Percentiles rank a stretch among this genome's conserved stretches.
Evolutionary conservation across 2,888 invertebrate species (phyloP).

Genomic region (Hyles lineata): DNA sequence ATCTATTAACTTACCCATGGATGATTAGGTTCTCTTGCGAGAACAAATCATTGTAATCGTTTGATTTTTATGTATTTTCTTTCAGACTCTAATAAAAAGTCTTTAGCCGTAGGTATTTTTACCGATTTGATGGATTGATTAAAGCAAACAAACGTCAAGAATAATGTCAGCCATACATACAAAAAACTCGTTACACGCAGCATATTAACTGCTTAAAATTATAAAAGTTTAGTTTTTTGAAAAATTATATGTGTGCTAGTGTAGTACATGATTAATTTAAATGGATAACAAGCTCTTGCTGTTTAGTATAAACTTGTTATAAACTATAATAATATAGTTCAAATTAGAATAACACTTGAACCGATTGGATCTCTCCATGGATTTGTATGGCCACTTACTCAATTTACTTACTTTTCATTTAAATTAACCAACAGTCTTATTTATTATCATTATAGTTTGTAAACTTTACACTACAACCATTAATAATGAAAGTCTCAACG

Average conservation of each 20-base stretch:
- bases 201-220: neutral
- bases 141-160: constrained; percentile 61
- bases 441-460: no score
- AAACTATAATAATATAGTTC: no score
- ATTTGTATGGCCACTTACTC: no score
- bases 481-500: no score
- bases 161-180: constrained; percentile 53
- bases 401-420: no score
- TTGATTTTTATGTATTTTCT: constrained; percentile 5
- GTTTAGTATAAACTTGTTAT: no score
- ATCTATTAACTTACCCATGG: constrained; percentile 72
- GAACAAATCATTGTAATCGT: constrained; percentile 74
- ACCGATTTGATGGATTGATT: constrained; percentile 46
- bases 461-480: no score
- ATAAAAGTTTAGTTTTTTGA: neutral
- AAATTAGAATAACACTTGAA: no score
- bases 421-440: no score
- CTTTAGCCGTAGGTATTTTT: constrained; percentile 48
- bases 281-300: no score
- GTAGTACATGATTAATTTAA: no score
- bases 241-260: neutral
- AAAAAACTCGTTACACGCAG: constrained; percentile 19
- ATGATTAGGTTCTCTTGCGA: constrained; percentile 80
- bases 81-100: neutral
- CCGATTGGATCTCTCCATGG: no score